Base-by-base conservation (phyloP, 2,113 vertebrate species). In the Bungarus multicinctus region DNA sequence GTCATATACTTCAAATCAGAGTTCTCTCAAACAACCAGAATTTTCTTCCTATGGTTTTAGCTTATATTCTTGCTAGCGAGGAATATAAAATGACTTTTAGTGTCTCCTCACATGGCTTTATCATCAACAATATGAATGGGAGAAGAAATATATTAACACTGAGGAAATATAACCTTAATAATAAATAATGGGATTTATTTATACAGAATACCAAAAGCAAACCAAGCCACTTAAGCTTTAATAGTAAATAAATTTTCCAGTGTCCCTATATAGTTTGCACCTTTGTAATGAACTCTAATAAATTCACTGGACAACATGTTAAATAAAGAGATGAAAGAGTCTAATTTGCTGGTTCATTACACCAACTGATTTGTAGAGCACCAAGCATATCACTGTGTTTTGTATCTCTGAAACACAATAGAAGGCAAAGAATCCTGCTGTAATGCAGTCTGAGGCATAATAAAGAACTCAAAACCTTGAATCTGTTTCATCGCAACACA, bases 281-380 rank as follows among this genome's bases (percentile, higher is more conserved):
- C 94, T 96, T 96, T 95, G 94, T 97, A 97, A 97, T 97, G 96
- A 98, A 97, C 95, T 97, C 94, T 94, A 96, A 97, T 97, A 97
- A 97, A 97, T 97, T 97, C 96, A 95, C 95, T 96, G 95, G 96
- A 97, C 95, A 97, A 96, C 95, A 93, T 97, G 97, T 98, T 98
- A 98, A 98, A 98, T 98, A 98, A 98, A 98, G 97, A 98, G 96
- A 97, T 96, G 97, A 97, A 98, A 97, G 95, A 96, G 95, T 95
- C 98, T 97, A 97, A 98, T 98, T 98, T 98, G 95, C 97, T 97
- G 97, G 96, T 97, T 98, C 98, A 98, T 98, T 98, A 97, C 97
- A 95, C 96, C 1, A 0, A 95, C 96, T 97, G 97, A 97, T 98
- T 98, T 97, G 96, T 96, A 95, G 96, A 97, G 96, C 92, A 53